Percentiles rank a stretch among this genome's conserved stretches.
phyloP scores from a whole-genome alignment of 2,888 invertebrate genomes.

The Chrysomela aeneicollis region DNA sequence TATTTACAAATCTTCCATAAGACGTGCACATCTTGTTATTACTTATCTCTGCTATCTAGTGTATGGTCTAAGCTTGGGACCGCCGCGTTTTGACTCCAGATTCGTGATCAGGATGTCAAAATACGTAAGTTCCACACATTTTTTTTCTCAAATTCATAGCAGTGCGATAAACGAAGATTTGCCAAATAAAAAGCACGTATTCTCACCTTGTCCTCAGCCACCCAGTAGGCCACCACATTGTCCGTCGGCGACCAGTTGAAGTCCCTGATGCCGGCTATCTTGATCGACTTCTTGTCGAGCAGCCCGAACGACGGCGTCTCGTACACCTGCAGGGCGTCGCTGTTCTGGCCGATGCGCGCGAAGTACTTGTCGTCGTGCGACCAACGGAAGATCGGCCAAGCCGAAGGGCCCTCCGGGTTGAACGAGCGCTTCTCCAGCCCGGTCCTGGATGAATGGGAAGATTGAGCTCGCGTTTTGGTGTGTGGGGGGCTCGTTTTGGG shows the following conservation, averaged over 20 bases:
- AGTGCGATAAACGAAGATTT: too few relatives aligned
- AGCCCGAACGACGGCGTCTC: conserved; percentile 96
- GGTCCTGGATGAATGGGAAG: conserved; percentile 68
- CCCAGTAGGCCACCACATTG: conserved; percentile 97
- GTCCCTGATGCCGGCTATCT: conserved; percentile 87
- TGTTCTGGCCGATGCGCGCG: conserved; percentile 72
- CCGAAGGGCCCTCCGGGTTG: conserved; percentile 77
- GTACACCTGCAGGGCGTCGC: conserved; percentile 88
- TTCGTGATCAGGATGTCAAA: too few relatives aligned
- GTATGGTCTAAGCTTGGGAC: too few relatives aligned
- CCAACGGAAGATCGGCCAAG: conserved; percentile 98
- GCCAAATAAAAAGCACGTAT: too few relatives aligned
- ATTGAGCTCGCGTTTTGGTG: too few relatives aligned
- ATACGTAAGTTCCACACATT: too few relatives aligned
- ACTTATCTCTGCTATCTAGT: too few relatives aligned
- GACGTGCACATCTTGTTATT: too few relatives aligned
- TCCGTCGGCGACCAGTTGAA: conserved; percentile 99
- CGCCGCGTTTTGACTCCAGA: too few relatives aligned
- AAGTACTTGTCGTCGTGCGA: conserved; percentile 95
- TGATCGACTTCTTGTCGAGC: conserved; percentile 93
- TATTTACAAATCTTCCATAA: too few relatives aligned
- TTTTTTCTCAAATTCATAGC: too few relatives aligned
- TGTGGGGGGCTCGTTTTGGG: too few relatives aligned
- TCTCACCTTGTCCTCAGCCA: conserved; percentile 81
- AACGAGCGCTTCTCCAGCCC: conserved; percentile 93